Base-by-base conservation (phyloP, 2,888 invertebrate genomes). In the Augochlorella aurata region DNA sequence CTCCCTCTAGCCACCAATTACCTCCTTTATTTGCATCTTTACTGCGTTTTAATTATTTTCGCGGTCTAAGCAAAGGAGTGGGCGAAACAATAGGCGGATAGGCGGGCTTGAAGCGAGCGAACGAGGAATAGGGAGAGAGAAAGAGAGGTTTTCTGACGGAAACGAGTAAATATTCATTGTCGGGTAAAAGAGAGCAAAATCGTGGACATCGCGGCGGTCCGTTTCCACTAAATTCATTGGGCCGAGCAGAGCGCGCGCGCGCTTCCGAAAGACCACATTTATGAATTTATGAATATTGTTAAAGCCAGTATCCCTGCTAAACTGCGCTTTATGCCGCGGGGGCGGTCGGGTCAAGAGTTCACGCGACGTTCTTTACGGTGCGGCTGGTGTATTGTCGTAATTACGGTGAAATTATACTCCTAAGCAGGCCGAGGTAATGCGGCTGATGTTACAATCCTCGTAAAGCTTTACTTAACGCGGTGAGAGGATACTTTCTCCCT, bases 241-340 rank as follows among this genome's bases (percentile, higher is more conserved):
- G n/a, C 44, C 38, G 38, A 38, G 38, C 38, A 38, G 38, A 38
- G 76, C 47, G 58, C 14, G 63, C 63, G 38, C 29, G 44, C 44
- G 29, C 45, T 54, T 71, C 75, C 75, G 74, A 79, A 77, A 76
- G 74, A 68, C 75, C 77, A 67, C 75, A 74, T 81, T 87, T 85
- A 87, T 85, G 87, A 87, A 84, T 88, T 88, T 88, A 88, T 88
- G 87, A 88, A 87, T 88, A 87, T 84, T 65, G 87, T 82, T 86
- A 84, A 86, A 88, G 77, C 82, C 77, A 47, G 61, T 66, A 67
- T 63, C 24, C 74, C 67, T 24, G 72, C 65, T 71, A 58, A 82
- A 77, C 74, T 68, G 61, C 65, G 81, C 70, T 81, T 77, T 73
- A 29, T 65, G 58, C 61, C 63, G 29, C 61, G 61, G 79, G 54